These are phyloP conservation scores for Scaptomyza cyrtandrae DNA, from an alignment of 2,888 invertebrate species.

Conservation along the genomic window DNA sequence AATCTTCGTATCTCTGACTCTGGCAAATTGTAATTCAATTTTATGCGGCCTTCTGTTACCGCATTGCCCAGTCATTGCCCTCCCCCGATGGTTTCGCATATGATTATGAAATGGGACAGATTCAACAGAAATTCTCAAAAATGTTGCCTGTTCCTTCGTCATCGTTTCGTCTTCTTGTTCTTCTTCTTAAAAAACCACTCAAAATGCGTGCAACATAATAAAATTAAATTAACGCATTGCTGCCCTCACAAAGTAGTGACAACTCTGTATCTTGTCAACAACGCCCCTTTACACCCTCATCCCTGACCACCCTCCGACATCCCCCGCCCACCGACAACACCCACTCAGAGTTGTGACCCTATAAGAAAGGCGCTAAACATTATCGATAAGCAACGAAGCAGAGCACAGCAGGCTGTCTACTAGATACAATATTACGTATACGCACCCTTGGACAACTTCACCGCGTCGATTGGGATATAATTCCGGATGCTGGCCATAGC, in stretches of 20 bases:
- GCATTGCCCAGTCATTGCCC: conserved; percentile 30
- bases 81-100: conserved; percentile 53
- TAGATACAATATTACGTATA: conserved; percentile 56
- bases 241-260: conserved; percentile 59
- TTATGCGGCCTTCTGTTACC: conserved; percentile 78
- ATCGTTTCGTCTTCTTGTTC: not conserved
- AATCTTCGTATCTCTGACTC: conserved; percentile 6
- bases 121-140: conserved; percentile 33
- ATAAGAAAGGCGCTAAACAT: conserved; percentile 53
- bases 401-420: conserved; percentile 36
- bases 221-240: conserved; percentile 74
- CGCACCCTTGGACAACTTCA: conserved; percentile 93
- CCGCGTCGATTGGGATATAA: conserved; percentile 95
- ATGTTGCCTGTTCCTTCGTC: conserved; percentile 17
- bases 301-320: not conserved
- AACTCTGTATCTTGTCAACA: conserved; percentile 46
- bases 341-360: not conserved
- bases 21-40: conserved; percentile 75
- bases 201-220: conserved; percentile 72
- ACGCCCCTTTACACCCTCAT: conserved; percentile 10
- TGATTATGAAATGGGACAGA: conserved; percentile 68
- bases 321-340: not conserved
- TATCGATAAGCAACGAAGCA: conserved; percentile 53
- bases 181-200: conserved; percentile 54
- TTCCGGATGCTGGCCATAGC: conserved; percentile 97